Evolutionary conservation across 1,140 invertebrate genomes (phyloP).

Genomic region (Papilio helenus): DNA sequence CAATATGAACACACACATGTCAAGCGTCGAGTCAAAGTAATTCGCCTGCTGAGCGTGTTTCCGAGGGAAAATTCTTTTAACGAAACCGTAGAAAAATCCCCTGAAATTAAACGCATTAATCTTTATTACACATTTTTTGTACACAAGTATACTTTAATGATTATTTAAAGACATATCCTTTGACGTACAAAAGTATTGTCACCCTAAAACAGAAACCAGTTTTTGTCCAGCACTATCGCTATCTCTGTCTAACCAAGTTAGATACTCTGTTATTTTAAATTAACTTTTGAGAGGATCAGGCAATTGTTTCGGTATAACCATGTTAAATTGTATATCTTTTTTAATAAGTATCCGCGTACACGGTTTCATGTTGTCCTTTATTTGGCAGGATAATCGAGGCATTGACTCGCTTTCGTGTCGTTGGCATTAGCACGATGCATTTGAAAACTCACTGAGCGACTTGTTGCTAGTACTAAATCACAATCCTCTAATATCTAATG

Average conservation of each 20-base stretch:
- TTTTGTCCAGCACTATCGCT: conserved; percentile 39
- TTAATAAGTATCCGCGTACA: conserved; percentile 1
- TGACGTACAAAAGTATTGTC: neutral
- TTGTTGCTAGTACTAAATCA: neutral
- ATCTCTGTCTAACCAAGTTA: conserved; percentile 48
- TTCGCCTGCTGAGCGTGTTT: no score
- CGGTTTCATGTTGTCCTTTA: neutral
- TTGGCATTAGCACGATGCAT: conserved; percentile 28
- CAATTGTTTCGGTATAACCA: conserved; percentile 41
- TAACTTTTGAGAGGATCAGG: conserved; percentile 44
- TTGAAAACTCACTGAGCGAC: conserved; percentile 10
- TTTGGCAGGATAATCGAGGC: conserved; percentile 27
- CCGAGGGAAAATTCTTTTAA: no score
- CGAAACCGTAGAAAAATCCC: no score
- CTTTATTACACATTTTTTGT: no score
- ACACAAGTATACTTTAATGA: no score
- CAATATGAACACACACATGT: no score
- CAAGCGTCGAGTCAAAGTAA: no score
- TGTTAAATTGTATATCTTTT: conserved; percentile 36
- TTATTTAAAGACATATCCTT: neutral
- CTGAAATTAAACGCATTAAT: no score
- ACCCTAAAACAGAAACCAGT: conserved; percentile 33
- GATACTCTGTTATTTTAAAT: conserved; percentile 46
- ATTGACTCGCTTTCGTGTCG: conserved; percentile 27
- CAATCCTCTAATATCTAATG: neutral